Conservation (phyloP, 2,797 vertebrate genomes). For the Neosilurus mollespiculum region DNA sequence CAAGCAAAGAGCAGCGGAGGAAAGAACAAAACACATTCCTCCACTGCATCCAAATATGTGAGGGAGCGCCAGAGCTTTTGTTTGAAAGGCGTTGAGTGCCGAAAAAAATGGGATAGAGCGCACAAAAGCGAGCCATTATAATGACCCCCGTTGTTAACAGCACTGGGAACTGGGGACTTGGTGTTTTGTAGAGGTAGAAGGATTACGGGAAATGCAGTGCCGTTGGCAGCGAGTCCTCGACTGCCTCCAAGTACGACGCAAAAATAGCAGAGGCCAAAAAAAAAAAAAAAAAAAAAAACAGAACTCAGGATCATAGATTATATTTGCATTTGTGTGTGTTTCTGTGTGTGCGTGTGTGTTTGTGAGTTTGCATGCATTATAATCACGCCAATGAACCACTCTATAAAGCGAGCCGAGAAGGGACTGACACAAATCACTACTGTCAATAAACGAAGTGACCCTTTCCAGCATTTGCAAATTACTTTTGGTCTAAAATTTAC, state of each 20-base stretch:
- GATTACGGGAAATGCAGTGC: conserved; percentile 73
- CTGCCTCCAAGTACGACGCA: conserved; percentile 32
- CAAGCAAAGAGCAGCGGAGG: conserved; percentile 28
- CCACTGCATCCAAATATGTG: conserved; percentile 47
- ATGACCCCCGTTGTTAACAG: conserved; percentile 74
- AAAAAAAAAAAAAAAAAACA: conserved; percentile 20
- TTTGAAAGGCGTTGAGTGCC: conserved; percentile 35
- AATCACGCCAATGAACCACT: conserved; percentile 19
- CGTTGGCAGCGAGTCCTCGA: conserved; percentile 36
- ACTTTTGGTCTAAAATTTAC: conserved; percentile 25
- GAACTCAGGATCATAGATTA: conserved; percentile 14
- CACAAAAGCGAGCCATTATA: conserved; percentile 70
- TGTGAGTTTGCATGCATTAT: conserved; percentile 23
- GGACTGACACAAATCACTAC: conserved; percentile 40
- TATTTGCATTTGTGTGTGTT: conserved; percentile 28
- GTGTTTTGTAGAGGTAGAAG: conserved; percentile 69
- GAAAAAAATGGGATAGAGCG: conserved; percentile 56
- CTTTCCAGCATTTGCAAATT: conserved; percentile 40
- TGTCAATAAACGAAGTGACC: conserved; percentile 39
- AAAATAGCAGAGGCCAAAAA: conserved; percentile 22
- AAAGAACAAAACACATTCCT: conserved; percentile 58
- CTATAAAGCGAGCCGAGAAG: conserved; percentile 10
- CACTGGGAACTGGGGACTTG: conserved; percentile 68
- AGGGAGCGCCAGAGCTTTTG: conserved; percentile 54
- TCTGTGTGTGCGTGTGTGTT: conserved; percentile 7